Conservation (phyloP, 2,113 vertebrate species). For the Xyliphius kryptos region DNA sequence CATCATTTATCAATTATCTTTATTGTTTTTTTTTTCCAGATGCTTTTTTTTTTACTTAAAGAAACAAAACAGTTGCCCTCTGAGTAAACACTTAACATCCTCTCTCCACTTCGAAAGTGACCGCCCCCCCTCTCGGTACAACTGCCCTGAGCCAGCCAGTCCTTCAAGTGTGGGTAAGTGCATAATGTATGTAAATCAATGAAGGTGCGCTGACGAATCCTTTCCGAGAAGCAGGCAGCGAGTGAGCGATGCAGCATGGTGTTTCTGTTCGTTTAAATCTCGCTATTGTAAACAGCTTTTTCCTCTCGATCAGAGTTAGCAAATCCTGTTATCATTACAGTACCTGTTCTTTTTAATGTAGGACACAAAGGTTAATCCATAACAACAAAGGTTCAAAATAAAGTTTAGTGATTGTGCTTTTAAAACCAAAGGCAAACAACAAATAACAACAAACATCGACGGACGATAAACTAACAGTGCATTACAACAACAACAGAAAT, state of each 20-base stretch:
- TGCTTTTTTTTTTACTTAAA: slow-evolving; percentile 60
- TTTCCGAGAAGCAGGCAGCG: slow-evolving; percentile 49
- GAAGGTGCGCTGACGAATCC: slow-evolving; percentile 61
- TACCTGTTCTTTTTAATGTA: slow-evolving; percentile 77
- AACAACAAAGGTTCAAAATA: slow-evolving; percentile 99
- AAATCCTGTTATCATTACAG: slow-evolving; percentile 80
- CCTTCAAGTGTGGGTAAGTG: slow-evolving; percentile 70
- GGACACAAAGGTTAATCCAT: slow-evolving; percentile 97
- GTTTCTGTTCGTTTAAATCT: slow-evolving; percentile 55
- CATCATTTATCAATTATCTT: slow-evolving; percentile 29
- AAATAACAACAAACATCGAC: slow-evolving; percentile 66
- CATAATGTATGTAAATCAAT: slow-evolving; percentile 57
- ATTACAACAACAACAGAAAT: slow-evolving; percentile 86
- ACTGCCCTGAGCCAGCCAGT: slow-evolving; percentile 40
- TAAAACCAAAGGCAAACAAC: slow-evolving; percentile 97
- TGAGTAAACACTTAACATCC: slow-evolving; percentile 66
- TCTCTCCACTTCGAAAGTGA: background rate
- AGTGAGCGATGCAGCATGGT: slow-evolving; percentile 37
- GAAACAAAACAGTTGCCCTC: slow-evolving; percentile 64
- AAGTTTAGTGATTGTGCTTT: slow-evolving; percentile 99
- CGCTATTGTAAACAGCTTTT: slow-evolving; percentile 59
- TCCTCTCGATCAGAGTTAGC: slow-evolving; percentile 79
- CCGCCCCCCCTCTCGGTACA: background rate
- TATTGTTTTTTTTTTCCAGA: slow-evolving; percentile 56
- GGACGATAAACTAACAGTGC: slow-evolving; percentile 89